These are phyloP conservation scores for Anodontia alba DNA, from an alignment of 2,888 invertebrate species.

Conservation along the genomic window DNA sequence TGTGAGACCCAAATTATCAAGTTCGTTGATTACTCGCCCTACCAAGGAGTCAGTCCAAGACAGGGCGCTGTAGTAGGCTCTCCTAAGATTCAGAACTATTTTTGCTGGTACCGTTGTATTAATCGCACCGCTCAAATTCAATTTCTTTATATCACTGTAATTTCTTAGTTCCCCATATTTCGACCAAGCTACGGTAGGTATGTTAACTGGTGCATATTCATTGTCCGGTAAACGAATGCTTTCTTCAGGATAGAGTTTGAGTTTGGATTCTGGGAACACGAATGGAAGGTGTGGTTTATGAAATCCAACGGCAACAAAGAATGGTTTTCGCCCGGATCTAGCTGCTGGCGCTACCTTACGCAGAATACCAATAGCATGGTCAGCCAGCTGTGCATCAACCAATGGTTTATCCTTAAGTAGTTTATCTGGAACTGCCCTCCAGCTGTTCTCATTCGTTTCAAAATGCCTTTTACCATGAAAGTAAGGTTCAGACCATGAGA, in stretches of 20 bases:
- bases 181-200: slow-evolving; percentile 73
- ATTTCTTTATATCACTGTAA: slow-evolving; percentile 60
- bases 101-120: slow-evolving; percentile 70
- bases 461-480: slow-evolving; percentile 26
- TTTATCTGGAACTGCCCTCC: slow-evolving; percentile 60
- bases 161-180: slow-evolving; percentile 60
- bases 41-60: slow-evolving; percentile 63
- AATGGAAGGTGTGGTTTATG: slow-evolving; percentile 96
- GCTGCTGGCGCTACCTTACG: slow-evolving; percentile 68
- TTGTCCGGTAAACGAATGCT: slow-evolving; percentile 65
- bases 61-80: slow-evolving; percentile 68
- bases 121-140: slow-evolving; percentile 64
- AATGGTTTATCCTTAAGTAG: slow-evolving; percentile 87
- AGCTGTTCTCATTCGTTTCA: slow-evolving; percentile 38
- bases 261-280: slow-evolving; percentile 91
- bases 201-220: slow-evolving; percentile 64
- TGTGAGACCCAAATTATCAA: slow-evolving; percentile 55
- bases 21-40: slow-evolving; percentile 56
- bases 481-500: slow-evolving; percentile 61
- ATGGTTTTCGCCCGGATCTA: slow-evolving; percentile 86
- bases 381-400: slow-evolving; percentile 91
- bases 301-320: slow-evolving; percentile 93
- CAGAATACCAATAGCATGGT: slow-evolving; percentile 89
- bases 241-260: slow-evolving; percentile 86
- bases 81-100: slow-evolving; percentile 51